phyloP scores from a whole-genome alignment of 1,140 invertebrate genomes.

The Homarus americanus region DNA sequence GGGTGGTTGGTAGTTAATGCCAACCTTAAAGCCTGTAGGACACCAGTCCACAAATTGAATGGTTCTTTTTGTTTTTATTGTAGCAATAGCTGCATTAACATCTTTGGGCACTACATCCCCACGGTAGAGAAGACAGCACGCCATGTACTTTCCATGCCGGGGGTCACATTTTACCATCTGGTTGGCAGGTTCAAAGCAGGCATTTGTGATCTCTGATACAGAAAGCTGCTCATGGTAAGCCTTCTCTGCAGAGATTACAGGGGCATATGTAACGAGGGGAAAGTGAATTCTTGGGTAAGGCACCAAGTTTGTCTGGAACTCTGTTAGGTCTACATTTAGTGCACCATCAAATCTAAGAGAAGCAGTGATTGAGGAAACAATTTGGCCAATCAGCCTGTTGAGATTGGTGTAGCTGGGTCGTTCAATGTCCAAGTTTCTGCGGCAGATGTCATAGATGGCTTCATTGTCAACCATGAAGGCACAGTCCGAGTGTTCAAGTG shows the following conservation, averaged over 20 bases:
- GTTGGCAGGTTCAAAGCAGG: conserved; percentile 89
- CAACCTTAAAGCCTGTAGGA: conserved; percentile 86
- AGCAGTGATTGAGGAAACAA: conserved; percentile 76
- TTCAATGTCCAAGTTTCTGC: conserved; percentile 89
- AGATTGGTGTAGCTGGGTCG: conserved; percentile 89
- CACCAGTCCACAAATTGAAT: conserved; percentile 91
- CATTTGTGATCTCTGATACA: conserved; percentile 89
- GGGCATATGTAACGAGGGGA: conserved; percentile 87
- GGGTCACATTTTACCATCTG: conserved; percentile 91
- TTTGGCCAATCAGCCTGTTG: conserved; percentile 84
- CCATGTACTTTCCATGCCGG: conserved; percentile 86
- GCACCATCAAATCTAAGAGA: conserved; percentile 91
- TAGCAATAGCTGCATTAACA: conserved; percentile 91
- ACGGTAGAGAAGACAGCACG: conserved; percentile 90
- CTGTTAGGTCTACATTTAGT: conserved; percentile 82
- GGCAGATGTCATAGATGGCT: conserved; percentile 94
- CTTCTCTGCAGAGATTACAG: conserved; percentile 86
- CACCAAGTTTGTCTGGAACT: conserved; percentile 83
- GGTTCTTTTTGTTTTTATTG: conserved; percentile 89
- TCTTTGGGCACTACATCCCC: conserved; percentile 90
- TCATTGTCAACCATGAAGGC: conserved; percentile 92
- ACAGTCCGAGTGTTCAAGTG: conserved; percentile 82
- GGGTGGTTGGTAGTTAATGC: conserved; percentile 79
- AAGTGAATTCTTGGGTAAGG: conserved; percentile 84
- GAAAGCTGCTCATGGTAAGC: conserved; percentile 87